Evolutionary conservation across 2,797 vertebrate genomes (phyloP), one percentile per base, ranked within the genome.

Genomic region (Onychomys leucogaster): DNA sequence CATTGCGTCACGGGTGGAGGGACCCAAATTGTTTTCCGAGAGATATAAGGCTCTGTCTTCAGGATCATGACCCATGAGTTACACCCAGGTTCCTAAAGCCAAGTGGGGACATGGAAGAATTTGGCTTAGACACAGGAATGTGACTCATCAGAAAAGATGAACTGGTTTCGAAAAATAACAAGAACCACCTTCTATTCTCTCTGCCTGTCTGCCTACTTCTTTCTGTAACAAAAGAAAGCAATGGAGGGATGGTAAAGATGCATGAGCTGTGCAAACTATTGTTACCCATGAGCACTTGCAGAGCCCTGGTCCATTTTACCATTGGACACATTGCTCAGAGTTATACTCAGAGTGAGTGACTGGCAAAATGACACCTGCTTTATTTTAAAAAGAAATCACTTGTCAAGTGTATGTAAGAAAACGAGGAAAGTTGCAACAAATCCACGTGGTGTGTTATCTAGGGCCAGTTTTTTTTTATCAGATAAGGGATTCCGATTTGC

Each of bases 181-280:
- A 97, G 97, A 97, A 93, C 96, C 97, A 96, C 97, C 97, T 98
- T 96, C 96, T 97, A 97, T 96, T 98, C 96, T 98, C 52, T 98
- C 52, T 96, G n/a, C 57, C 46, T 96, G 27, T 61, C 61, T 96
- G 89, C 77, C 23, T 96, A 73, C 63, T 97, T 95, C 94, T 82
- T 92, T 94, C 78, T 55, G 61, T 81, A 93, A 96, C 7, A 46
- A 77, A 86, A n/a, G 27, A 65, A 11, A 75, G 37, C 1, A 65
- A 49, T 13, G 5, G 71, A 43, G 21, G 43, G 61, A 85, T 81
- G 86, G 82, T 49, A 29, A 93, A 87, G 80, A 29, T 46, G 86
- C 55, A 65, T 65, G 41, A 95, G 19, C 92, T 65, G 69, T 4
- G 34, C 81, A 95, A 94, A 78, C 6, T 92, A 84, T 34, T 65